Conservation (phyloP, 2,797 vertebrate species). For the Brachymystax lenok region DNA sequence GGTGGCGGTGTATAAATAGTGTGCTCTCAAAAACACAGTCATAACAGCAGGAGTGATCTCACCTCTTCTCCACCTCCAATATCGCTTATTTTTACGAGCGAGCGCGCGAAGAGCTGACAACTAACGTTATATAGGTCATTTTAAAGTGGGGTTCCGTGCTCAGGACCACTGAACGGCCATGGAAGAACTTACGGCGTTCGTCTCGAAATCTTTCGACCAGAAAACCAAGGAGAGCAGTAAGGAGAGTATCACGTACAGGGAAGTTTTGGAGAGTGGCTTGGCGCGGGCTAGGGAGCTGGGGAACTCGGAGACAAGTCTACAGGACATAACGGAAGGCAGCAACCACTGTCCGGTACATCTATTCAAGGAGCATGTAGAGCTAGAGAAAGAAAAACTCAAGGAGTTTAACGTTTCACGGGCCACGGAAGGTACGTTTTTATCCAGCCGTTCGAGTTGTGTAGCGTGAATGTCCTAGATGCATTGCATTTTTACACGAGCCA, state of each 20-base stretch:
- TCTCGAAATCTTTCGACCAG: slow-evolving; percentile 98
- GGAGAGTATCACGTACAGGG: slow-evolving; percentile 94
- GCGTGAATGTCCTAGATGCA: not conserved
- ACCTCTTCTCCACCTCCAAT: slow-evolving; percentile 48
- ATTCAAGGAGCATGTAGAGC: slow-evolving; percentile 91
- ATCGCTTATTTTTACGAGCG: slow-evolving; percentile 31
- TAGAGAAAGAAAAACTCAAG: slow-evolving; percentile 93
- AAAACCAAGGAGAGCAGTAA: slow-evolving; percentile 93
- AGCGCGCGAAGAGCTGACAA: slow-evolving; percentile 64
- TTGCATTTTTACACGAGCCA: not conserved
- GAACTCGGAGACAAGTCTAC: slow-evolving; percentile 85
- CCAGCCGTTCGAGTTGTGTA: not conserved
- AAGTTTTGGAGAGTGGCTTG: slow-evolving; percentile 98
- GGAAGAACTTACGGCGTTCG: slow-evolving; percentile 98
- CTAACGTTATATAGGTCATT: slow-evolving; percentile 42
- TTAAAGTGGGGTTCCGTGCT: slow-evolving; percentile 83
- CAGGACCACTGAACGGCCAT: slow-evolving; percentile 82
- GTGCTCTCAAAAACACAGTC: slow-evolving; percentile 96
- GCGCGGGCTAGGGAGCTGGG: slow-evolving; percentile 91
- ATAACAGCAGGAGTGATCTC: slow-evolving; percentile 94
- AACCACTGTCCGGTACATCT: slow-evolving; percentile 90
- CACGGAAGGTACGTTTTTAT: slow-evolving; percentile 83
- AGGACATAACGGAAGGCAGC: slow-evolving; percentile 88
- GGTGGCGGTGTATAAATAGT: slow-evolving; percentile 97
- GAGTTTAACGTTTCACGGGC: slow-evolving; percentile 88